A percentile compares a stretch with the other conserved stretches of the same genome.
phyloP scores from a whole-genome alignment of 2,888 invertebrate species.

The Drosophila bunnanda region DNA sequence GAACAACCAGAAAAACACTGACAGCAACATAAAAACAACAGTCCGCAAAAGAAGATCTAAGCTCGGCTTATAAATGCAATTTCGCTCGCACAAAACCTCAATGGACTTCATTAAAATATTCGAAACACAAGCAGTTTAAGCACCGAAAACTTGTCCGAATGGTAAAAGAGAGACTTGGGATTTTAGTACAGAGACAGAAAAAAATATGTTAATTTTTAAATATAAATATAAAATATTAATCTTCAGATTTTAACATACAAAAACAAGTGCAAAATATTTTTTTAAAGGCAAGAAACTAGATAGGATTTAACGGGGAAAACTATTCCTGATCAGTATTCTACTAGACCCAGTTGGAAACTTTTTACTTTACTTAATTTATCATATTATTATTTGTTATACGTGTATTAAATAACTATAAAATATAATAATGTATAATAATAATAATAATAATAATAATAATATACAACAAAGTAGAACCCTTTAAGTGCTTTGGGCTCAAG shows the following conservation, averaged over 20 bases:
- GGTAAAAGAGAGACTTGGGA: slow-evolving; percentile 1
- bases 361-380: too few relatives aligned
- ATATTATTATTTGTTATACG: not conserved
- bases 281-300: not conserved
- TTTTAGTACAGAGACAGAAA: slow-evolving; percentile 13
- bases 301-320: too few relatives aligned
- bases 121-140: slow-evolving; percentile 77
- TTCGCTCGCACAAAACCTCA: slow-evolving; percentile 78
- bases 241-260: too few relatives aligned
- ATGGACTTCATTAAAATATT: slow-evolving; percentile 81
- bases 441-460: not conserved
- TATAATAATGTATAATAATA: not conserved
- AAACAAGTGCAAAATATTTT: not conserved
- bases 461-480: not conserved
- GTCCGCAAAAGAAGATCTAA: slow-evolving; percentile 56
- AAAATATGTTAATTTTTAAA: too few relatives aligned
- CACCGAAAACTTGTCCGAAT: slow-evolving; percentile 43
- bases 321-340: not conserved
- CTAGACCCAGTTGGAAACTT: not conserved
- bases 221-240: too few relatives aligned
- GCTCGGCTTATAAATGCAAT: slow-evolving; percentile 78
- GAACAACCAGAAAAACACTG: slow-evolving; percentile 54
- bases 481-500: too few relatives aligned
- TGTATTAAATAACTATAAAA: not conserved
- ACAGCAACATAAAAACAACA: slow-evolving; percentile 72